Evolutionary conservation across 30 jellyfish, hydroid and myxozoan species (phyloP), one percentile per base, ranked within the genome.

Genomic region (Mastigias papua): DNA sequence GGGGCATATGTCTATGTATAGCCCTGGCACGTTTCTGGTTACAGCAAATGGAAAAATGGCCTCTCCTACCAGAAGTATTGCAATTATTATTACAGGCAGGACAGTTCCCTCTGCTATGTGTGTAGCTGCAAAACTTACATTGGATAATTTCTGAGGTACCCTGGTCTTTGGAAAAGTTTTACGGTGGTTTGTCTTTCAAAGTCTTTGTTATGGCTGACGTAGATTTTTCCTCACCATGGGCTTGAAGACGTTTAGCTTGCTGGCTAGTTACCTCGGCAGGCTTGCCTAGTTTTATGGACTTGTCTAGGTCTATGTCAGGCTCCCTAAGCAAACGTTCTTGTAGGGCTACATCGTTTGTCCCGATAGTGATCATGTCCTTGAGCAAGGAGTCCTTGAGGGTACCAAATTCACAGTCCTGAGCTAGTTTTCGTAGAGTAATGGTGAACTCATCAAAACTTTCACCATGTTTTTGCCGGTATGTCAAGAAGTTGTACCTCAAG

Each of bases 351-450:
- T 87, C 96, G 46, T 92, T 26, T n/a, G 78, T 29, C 26, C 97
- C 93, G 31, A 79, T 87, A 64, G 65, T 87, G 70, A 87, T 76
- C 91, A 86, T 87, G 33, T 87, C 92, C 78, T 87, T 87, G 76
- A 77, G 65, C 62, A 87, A 63, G n/a, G 96, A 87, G 48, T 87
- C 93, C 21, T 50, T 91, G 25, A 87, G 86, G 15, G 60, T 5
- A 63, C 78, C 78, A 31, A 87, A 77, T 77, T 87, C 92, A 74
- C 96, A 87, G 73, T 87, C 96, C 78, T 87, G 77, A 23, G 94
- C 34, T 67, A 87, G 86, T 77, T 87, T 87, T 34, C 86, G 76
- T 25, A 87, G 76, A 35, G 77, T 60, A 49, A 86, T 87, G 78
- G 86, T 77, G 71, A 65, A 87, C 48, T 87, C 96, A 74, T 86